Evolutionary conservation across 2,113 vertebrate genomes (phyloP).

Genomic region (Gobius niger): DNA sequence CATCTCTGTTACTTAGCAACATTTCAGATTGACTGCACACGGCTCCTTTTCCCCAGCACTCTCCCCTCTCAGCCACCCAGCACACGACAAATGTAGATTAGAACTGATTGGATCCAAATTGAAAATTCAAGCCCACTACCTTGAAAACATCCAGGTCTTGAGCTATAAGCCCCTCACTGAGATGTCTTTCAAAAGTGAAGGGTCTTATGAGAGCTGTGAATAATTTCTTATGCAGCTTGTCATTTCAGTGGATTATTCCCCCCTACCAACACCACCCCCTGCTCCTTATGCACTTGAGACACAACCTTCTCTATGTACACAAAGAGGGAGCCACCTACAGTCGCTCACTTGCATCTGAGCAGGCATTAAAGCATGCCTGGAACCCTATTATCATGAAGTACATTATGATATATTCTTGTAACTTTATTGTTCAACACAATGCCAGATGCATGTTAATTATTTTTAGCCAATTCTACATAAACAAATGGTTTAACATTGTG

Average conservation of each 20-base stretch:
- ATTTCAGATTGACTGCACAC: conserved; percentile 76
- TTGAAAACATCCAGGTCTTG: conserved; percentile 71
- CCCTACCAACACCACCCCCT: conserved; percentile 38
- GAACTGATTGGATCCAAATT: conserved; percentile 71
- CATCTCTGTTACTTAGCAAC: conserved; percentile 76
- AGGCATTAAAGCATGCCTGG: conserved; percentile 30
- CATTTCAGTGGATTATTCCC: conserved; percentile 71
- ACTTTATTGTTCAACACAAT: conserved; percentile 25
- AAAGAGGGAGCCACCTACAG: conserved; percentile 38
- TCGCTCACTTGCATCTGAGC: conserved; percentile 26
- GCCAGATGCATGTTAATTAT: not conserved
- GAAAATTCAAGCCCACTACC: conserved; percentile 72
- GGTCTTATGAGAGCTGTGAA: conserved; percentile 67
- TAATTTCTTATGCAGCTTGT: conserved; percentile 69
- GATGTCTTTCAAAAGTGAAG: conserved; percentile 68
- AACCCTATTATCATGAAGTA: conserved; percentile 4
- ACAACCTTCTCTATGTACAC: conserved; percentile 51
- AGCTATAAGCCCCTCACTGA: conserved; percentile 62
- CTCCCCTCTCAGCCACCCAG: conserved; percentile 47
- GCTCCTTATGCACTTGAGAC: conserved; percentile 58
- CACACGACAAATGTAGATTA: conserved; percentile 72
- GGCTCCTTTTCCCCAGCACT: conserved; percentile 58
- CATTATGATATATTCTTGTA: not conserved
- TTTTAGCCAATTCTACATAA: conserved; percentile 24
- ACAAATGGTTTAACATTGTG: not conserved